phyloP scores from a whole-genome alignment of 1,140 invertebrate species.

The Ylistrum balloti region DNA sequence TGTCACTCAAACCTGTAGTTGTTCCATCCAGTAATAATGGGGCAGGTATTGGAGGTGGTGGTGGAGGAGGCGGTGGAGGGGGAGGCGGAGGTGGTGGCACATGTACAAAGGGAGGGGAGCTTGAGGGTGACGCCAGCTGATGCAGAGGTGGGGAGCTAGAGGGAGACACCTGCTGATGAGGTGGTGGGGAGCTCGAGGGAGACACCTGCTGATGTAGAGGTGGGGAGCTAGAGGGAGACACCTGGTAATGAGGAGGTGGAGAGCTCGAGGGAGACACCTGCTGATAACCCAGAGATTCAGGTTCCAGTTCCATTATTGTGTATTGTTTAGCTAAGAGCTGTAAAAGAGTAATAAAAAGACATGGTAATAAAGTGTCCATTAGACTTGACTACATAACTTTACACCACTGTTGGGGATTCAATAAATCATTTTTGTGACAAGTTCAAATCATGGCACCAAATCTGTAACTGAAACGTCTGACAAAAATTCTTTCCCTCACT shows the following conservation, averaged over 20 bases:
- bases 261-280: neutral
- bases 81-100: conserved; percentile 15
- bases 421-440: too few relatives aligned
- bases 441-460: too few relatives aligned
- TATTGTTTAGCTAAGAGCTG: neutral
- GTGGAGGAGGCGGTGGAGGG: conserved; percentile 52
- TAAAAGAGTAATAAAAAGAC: neutral
- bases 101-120: neutral
- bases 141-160: neutral
- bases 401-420: too few relatives aligned
- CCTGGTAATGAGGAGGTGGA: too few relatives aligned
- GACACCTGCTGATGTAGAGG: neutral
- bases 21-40: neutral
- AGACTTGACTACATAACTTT: too few relatives aligned
- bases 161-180: neutral
- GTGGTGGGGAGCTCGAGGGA: neutral
- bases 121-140: neutral
- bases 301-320: neutral
- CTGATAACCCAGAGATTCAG: neutral
- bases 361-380: too few relatives aligned
- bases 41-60: conserved; percentile 67
- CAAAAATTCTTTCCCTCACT: too few relatives aligned
- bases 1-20: neutral
- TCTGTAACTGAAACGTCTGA: too few relatives aligned
- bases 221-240: neutral